Percentiles rank a stretch among this genome's conserved stretches.
Conservation (phyloP, 2,888 invertebrate genomes). For the Pegoplata infirma region DNA sequence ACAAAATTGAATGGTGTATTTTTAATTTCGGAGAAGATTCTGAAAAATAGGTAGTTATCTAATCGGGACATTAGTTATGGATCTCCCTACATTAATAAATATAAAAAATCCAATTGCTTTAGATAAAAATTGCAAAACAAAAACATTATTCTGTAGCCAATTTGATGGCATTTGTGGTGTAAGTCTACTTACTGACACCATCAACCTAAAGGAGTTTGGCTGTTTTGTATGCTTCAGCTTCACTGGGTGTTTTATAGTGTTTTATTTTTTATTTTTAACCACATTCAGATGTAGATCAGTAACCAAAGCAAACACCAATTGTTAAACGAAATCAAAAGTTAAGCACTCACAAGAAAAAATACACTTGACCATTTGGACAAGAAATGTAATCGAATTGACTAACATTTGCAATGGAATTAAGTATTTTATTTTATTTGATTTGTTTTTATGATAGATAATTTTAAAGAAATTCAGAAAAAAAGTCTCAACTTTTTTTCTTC, state of each 20-base stretch:
- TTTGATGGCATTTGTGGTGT: constrained; percentile 4
- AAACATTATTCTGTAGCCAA: constrained; percentile 16
- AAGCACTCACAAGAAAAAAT: background rate
- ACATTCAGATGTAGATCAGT: background rate
- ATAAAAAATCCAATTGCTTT: background rate
- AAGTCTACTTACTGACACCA: background rate
- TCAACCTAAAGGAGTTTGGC: background rate
- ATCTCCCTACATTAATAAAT: background rate
- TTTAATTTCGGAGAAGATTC: too few relatives aligned
- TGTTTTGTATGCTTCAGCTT: background rate
- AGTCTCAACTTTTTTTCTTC: too few relatives aligned
- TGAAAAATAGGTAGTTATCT: too few relatives aligned
- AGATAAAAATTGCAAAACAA: constrained; percentile 32
- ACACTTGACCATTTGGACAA: background rate
- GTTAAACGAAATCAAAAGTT: background rate
- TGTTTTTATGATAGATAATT: too few relatives aligned
- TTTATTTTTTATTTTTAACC: background rate
- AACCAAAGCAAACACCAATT: background rate
- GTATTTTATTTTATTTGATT: too few relatives aligned
- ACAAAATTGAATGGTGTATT: too few relatives aligned
- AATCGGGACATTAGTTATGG: too few relatives aligned
- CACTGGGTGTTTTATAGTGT: background rate
- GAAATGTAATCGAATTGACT: background rate
- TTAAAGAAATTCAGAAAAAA: too few relatives aligned
- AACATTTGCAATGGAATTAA: too few relatives aligned